These are phyloP conservation scores for Diplosoma virens DNA, from an alignment of 23 tunicate genomes.

Conservation along the genomic window DNA sequence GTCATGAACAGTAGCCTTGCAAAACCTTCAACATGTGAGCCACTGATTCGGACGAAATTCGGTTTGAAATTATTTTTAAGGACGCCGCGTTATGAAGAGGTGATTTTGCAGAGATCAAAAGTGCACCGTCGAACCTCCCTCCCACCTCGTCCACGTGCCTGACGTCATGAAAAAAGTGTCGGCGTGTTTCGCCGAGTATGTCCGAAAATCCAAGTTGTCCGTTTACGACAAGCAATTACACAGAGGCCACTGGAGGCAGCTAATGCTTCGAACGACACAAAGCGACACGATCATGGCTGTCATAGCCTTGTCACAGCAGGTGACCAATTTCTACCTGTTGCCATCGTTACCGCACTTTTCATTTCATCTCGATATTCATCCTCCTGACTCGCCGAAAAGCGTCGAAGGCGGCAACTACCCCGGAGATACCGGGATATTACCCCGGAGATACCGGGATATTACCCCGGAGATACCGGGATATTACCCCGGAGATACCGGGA, in stretches of 20 bases:
- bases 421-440: too few relatives aligned
- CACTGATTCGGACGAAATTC: too few relatives aligned
- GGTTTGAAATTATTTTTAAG: neutral
- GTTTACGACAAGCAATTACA: conserved; percentile 48
- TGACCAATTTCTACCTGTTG: too few relatives aligned
- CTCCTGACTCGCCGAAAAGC: too few relatives aligned
- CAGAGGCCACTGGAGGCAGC: conserved; percentile 84
- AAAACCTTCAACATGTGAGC: too few relatives aligned
- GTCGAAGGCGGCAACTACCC: too few relatives aligned
- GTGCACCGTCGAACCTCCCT: conserved; percentile 67
- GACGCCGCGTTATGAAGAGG: neutral
- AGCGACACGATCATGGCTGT: conserved; percentile 48
- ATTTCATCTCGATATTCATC: too few relatives aligned
- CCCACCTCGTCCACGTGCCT: conserved; percentile 46
- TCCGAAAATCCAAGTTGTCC: conserved; percentile 47
- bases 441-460: too few relatives aligned
- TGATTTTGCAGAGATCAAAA: conserved; percentile 51
- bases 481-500: too few relatives aligned
- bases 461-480: too few relatives aligned
- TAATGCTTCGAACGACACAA: conserved; percentile 43
- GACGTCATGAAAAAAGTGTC: conserved; percentile 67
- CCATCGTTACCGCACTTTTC: too few relatives aligned
- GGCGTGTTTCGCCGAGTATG: conserved; percentile 40
- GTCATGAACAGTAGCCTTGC: too few relatives aligned
- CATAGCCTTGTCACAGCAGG: conserved; percentile 47